Base-by-base conservation (phyloP, 2,797 vertebrate species). In the Strix occidentalis region DNA sequence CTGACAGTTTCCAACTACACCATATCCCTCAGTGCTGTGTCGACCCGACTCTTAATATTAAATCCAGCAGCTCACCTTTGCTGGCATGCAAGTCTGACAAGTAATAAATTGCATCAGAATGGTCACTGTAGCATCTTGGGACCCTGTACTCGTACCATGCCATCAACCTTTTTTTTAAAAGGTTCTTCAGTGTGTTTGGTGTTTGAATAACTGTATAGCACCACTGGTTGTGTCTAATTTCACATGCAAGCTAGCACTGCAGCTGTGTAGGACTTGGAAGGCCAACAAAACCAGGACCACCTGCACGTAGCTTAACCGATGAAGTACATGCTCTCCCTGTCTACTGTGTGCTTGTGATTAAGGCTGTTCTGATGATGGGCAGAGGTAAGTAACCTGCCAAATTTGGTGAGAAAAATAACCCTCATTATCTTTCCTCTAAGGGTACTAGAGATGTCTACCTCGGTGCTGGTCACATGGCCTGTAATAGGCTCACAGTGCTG, bases 321-420 rank as follows among this genome's bases (percentile, higher is more conserved):
- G 3, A n/a, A 50, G 17, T 4, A 9, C 1, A 0, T 9, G 14
- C 8, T 51, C 16, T 31, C 18, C 24, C 31, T 15, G 8, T 9
- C 10, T 7, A 13, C 10, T 1, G 16, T 4, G 9, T 18, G 20
- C 26, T 23, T 13, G n/a, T 4, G 3, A 20, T 10, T 4, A 10
- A 3, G 5, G 31, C 9, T 0, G 0, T 41, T 12, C 9, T 1
- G 6, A 16, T 25, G 13, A 46, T 0, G 2, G 48, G 3, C 9
- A 17, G 25, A 31, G 1, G 14, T 3, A 28, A n/a, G 25, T 13
- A 70, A 45, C 13, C 10, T 24, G 58, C 18, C 5, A 12, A 4
- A 13, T 28, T 0, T 19, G 5, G 13, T 25, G 16, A 82, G 35
- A 29, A 33, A n/a, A 75, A 11, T 5, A 25, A 43, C 14, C 4